These are phyloP conservation scores for Cephalopholis sonnerati DNA, from an alignment of 2,113 vertebrate species.

Conservation along the genomic window DNA sequence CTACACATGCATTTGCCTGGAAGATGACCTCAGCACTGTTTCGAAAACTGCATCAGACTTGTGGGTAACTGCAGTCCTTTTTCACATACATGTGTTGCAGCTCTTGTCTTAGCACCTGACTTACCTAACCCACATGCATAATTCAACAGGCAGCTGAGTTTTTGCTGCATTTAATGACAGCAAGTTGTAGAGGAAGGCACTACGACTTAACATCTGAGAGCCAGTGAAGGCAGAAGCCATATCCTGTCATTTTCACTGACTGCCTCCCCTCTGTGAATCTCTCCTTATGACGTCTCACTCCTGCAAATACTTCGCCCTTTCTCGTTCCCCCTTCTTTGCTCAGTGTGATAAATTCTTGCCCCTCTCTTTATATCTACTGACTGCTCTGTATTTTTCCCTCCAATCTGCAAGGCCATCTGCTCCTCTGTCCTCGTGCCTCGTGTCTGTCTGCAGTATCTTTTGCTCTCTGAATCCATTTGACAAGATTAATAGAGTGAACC, in stretches of 20 bases:
- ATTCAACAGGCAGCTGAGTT: constrained; percentile 57
- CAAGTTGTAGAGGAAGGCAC: constrained; percentile 49
- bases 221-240: constrained; percentile 49
- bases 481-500: constrained; percentile 77
- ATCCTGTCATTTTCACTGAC: constrained; percentile 55
- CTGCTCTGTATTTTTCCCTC: constrained; percentile 44
- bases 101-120: constrained; percentile 27
- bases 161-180: constrained; percentile 45
- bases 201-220: constrained; percentile 45
- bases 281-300: constrained; percentile 49
- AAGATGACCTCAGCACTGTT: neutral
- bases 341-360: constrained; percentile 19
- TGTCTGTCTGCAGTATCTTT: constrained; percentile 67
- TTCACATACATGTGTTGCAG: constrained; percentile 10
- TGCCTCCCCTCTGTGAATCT: constrained; percentile 38
- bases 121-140: constrained; percentile 51
- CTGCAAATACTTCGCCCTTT: constrained; percentile 31
- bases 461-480: constrained; percentile 74
- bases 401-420: constrained; percentile 77
- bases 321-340: constrained; percentile 9
- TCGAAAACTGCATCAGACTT: neutral
- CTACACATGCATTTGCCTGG: neutral
- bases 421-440: constrained; percentile 49
- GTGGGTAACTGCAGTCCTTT: neutral
- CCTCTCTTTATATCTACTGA: constrained; percentile 37